Conservation (phyloP, 2,797 vertebrate genomes). For the Taeniopygia guttata region DNA sequence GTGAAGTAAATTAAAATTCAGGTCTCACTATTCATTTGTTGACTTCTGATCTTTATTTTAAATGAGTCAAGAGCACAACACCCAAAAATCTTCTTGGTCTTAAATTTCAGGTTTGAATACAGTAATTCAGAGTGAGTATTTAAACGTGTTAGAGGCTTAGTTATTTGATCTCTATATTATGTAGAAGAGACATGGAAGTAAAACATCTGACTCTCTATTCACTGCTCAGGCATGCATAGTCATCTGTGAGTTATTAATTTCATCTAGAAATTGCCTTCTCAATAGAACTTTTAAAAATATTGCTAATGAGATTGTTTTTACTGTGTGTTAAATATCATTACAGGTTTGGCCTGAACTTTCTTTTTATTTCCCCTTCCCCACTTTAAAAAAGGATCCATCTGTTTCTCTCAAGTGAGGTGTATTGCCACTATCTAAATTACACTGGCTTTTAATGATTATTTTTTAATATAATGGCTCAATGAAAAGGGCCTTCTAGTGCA, state of each 20-base stretch:
- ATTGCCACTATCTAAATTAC: neutral
- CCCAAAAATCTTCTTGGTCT: neutral
- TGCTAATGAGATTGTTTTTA: neutral
- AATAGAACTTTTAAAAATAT: neutral
- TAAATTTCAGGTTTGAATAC: neutral
- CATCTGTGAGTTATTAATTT: neutral
- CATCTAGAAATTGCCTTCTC: neutral
- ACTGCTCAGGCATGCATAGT: neutral
- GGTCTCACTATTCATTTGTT: neutral
- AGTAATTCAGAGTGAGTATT: neutral
- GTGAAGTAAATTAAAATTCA: neutral
- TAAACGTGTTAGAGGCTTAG: neutral
- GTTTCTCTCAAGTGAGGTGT: neutral
- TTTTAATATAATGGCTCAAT: neutral
- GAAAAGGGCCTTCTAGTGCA: neutral
- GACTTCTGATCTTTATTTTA: neutral
- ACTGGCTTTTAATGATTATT: neutral
- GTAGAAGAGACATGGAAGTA: neutral
- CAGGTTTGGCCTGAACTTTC: neutral
- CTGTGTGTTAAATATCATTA: neutral
- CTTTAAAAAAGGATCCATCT: neutral
- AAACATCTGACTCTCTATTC: neutral
- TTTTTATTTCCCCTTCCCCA: accelerated
- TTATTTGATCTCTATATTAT: neutral
- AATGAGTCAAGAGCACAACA: neutral